Evolutionary conservation across 2,113 vertebrate species (phyloP).

Genomic region (Desmodus rotundus): DNA sequence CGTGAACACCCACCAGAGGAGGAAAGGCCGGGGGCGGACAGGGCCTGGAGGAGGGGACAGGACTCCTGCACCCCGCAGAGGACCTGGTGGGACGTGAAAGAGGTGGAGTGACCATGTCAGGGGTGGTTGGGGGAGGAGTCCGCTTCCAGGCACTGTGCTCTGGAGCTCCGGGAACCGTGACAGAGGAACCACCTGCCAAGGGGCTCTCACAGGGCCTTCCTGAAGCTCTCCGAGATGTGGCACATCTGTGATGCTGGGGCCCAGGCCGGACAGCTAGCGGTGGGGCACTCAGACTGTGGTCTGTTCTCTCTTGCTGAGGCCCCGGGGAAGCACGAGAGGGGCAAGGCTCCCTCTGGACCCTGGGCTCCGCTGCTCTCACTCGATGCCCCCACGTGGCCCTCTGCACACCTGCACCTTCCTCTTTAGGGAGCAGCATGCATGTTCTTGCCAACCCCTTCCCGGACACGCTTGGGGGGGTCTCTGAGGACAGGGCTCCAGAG

Average conservation of each 20-base stretch:
- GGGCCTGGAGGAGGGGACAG: neutral
- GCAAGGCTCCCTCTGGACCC: neutral
- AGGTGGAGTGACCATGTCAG: accelerated
- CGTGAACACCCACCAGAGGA: neutral
- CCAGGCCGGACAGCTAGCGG: neutral
- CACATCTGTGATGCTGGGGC: neutral
- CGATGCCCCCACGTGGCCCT: neutral
- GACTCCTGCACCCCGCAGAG: accelerated
- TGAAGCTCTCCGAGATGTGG: no score
- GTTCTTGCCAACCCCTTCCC: neutral
- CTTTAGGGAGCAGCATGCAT: neutral
- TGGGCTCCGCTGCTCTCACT: neutral
- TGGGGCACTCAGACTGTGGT: neutral
- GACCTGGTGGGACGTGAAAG: neutral
- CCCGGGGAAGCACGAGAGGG: neutral
- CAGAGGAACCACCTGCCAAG: accelerated
- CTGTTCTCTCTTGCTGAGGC: neutral
- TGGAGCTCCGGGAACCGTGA: neutral
- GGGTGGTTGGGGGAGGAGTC: accelerated
- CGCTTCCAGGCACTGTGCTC: accelerated
- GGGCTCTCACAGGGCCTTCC: neutral
- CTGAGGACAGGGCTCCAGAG: no score
- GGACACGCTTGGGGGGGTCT: neutral
- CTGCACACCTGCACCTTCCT: neutral
- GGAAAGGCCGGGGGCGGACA: no score